Evolutionary conservation across 2,797 vertebrate genomes (phyloP), one percentile per base, ranked within the genome.

Genomic region (Ataeniobius toweri): DNA sequence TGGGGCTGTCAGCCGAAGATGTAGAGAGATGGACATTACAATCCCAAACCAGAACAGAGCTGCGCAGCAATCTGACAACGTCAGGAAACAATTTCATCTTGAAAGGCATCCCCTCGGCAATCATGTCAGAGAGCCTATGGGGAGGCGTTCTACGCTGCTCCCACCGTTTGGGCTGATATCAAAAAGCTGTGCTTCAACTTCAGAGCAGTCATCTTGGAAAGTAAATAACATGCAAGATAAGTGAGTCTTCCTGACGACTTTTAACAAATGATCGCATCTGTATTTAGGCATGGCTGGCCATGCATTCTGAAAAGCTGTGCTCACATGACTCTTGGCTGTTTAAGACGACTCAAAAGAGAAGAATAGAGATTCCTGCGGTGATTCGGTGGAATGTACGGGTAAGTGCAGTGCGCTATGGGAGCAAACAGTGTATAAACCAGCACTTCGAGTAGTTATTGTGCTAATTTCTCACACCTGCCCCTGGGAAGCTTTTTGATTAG

Each of bases 381-480:
- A 71, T 74, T 46, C 73, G 46, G 71, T 39, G 36, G 72, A n/a
- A 73, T 44, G 71, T 79, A 75, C 61, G 71, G 80, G 83, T 75
- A 48, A 88, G 79, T 71, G 63, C 75, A 76, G 80, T 80, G 83
- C 67, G 84, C 77, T 88, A 80, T 73, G 72, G 26, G 6, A 28
- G 3, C 68, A 6, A 83, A 70, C 63, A 73, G 84, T 78, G 86
- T 83, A 78, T 82, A 88, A 89, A 93, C 90, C 86, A 85, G 83
- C 83, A 89, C 88, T 87, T 87, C 77, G 77, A 86, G 91, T 89
- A 71, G 71, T 91, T 90, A 92, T 89, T 89, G 93, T 90, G 89
- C 89, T 92, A 93, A 93, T 93, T 94, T 87, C 86, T 91, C 86
- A 88, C 91, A 94, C 89, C 91, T 94, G 90, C 91, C 91, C 89